A percentile compares a stretch with the other conserved stretches of the same genome.
phyloP scores from a whole-genome alignment of 2,888 invertebrate species.

The Nephrotoma guestfalica region DNA sequence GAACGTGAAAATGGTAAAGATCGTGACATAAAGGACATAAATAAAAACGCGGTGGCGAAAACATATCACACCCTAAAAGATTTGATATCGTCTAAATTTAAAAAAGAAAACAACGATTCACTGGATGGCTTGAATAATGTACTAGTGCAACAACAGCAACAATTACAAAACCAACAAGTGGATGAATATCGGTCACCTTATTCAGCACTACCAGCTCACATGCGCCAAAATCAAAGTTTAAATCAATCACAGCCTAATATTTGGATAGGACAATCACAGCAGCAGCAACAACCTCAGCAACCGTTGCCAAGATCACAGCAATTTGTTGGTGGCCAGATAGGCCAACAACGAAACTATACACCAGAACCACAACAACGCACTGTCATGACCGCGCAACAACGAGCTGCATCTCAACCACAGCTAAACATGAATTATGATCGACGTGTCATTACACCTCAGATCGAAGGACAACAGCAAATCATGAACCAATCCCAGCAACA shows the following conservation, averaged over 20 bases:
- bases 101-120: slow-evolving; percentile 40
- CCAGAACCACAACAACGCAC: slow-evolving; percentile 19
- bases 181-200: slow-evolving; percentile 29
- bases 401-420: slow-evolving; percentile 54
- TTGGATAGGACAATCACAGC: slow-evolving; percentile 12
- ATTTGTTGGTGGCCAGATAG: not conserved
- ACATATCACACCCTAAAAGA: slow-evolving; percentile 72
- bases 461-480: slow-evolving; percentile 10
- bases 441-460: not conserved
- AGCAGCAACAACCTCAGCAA: not conserved
- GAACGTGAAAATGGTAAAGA: slow-evolving; percentile 43
- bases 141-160: slow-evolving; percentile 13
- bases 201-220: slow-evolving; percentile 34
- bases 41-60: slow-evolving; percentile 53
- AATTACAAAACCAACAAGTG: slow-evolving; percentile 10
- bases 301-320: not conserved
- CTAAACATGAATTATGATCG: slow-evolving; percentile 23
- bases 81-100: slow-evolving; percentile 67
- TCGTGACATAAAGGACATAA: slow-evolving; percentile 31
- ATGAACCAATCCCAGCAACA: slow-evolving; percentile 8
- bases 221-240: slow-evolving; percentile 16
- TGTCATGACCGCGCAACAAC: slow-evolving; percentile 12
- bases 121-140: slow-evolving; percentile 30
- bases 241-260: slow-evolving; percentile 16
- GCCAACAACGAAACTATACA: not conserved